Evolutionary conservation across 2,888 invertebrate species (phyloP).

Genomic region (Cyaniris semiargus): DNA sequence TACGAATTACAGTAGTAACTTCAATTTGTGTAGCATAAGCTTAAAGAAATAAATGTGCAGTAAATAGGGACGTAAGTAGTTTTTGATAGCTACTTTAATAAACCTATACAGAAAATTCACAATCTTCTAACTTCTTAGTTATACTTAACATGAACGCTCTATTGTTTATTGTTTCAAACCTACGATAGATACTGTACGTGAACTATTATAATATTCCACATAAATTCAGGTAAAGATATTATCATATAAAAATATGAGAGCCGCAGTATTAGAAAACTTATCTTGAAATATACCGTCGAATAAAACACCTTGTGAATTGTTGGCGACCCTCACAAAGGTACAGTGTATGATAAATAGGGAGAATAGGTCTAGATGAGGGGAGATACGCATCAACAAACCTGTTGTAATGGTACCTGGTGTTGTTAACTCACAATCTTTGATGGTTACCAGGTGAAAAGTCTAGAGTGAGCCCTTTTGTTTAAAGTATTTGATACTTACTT

Average conservation of each 20-base stretch:
- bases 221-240: constrained; percentile 3
- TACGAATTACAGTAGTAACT: no score
- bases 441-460: constrained; percentile 10
- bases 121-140: no score
- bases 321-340: constrained; percentile 21
- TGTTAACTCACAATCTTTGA: constrained; percentile 16
- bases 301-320: constrained; percentile 19
- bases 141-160: no score
- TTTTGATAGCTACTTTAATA: no score
- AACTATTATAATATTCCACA: background rate
- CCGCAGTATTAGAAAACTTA: constrained; percentile 20
- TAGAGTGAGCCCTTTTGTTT: background rate
- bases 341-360: constrained; percentile 27
- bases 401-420: constrained; percentile 15
- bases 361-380: constrained; percentile 26
- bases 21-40: no score
- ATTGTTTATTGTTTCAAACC: no score
- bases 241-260: constrained; percentile 1
- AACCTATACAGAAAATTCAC: no score
- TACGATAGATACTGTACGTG: background rate
- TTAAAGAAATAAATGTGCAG: no score
- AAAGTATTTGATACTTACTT: constrained; percentile 6
- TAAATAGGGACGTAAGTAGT: no score
- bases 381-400: constrained; percentile 23
- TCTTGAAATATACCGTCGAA: constrained; percentile 21